A percentile compares a stretch with the other conserved stretches of the same genome.
Evolutionary conservation across 2,888 invertebrate genomes (phyloP).

Genomic region (Xylocampa areola): DNA sequence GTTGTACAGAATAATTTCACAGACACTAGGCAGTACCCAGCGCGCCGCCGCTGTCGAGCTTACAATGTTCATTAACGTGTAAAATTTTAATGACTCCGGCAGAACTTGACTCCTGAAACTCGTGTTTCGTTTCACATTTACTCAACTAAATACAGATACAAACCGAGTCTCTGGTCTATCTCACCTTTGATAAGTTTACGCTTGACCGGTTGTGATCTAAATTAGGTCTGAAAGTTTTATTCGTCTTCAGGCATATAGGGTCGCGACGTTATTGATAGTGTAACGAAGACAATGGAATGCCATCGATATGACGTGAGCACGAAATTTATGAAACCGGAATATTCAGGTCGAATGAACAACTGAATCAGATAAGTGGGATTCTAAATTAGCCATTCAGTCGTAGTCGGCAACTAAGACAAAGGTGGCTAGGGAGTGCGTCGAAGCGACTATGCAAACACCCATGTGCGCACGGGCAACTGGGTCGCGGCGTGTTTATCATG

Average conservation of each 20-base stretch:
- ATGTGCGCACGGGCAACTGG: constrained; percentile 75
- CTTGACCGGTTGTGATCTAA: constrained; percentile 55
- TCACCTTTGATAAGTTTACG: constrained; percentile 67
- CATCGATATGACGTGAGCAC: constrained; percentile 73
- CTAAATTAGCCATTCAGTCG: constrained; percentile 84
- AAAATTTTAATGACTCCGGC: constrained; percentile 63
- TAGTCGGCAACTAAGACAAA: constrained; percentile 79
- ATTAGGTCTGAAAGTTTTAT: constrained; percentile 63
- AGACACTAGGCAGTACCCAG: constrained; percentile 57
- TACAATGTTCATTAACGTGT: constrained; percentile 71
- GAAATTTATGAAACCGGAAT: constrained; percentile 81
- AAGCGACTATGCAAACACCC: constrained; percentile 81
- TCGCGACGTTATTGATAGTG: constrained; percentile 60
- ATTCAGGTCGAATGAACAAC: constrained; percentile 85
- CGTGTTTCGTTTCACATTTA: constrained; percentile 70
- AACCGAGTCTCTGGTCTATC: constrained; percentile 65
- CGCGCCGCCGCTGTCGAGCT: constrained; percentile 56
- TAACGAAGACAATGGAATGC: constrained; percentile 78
- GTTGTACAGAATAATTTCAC: constrained; percentile 62
- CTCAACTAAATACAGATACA: constrained; percentile 65
- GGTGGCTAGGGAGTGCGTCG: constrained; percentile 79
- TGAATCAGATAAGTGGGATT: constrained; percentile 84
- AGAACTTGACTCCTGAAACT: constrained; percentile 61
- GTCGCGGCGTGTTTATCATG: constrained; percentile 77
- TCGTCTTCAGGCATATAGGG: constrained; percentile 59